Conservation (phyloP, 2,113 vertebrate genomes). For the Xiphias gladius region DNA sequence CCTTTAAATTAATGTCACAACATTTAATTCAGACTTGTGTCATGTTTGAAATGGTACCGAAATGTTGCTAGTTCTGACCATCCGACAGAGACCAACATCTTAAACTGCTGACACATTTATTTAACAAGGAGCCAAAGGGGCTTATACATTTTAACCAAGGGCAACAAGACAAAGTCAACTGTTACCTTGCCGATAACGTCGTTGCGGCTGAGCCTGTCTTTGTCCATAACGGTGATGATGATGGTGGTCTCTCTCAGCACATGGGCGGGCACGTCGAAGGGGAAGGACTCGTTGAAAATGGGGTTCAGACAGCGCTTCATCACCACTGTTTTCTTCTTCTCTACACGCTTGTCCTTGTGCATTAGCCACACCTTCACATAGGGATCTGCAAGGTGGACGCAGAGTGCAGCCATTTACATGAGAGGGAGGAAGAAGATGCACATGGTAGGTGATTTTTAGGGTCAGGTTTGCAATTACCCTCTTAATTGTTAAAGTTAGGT, state of each 20-base stretch:
- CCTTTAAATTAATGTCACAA: neutral
- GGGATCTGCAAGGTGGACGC: constrained; percentile 87
- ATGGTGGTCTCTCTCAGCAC: constrained; percentile 98
- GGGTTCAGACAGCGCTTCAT: constrained; percentile 99
- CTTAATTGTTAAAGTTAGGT: constrained; percentile 64
- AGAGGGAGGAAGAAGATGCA: constrained; percentile 28
- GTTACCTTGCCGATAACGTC: constrained; percentile 98
- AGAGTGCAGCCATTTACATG: constrained; percentile 43
- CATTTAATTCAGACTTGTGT: neutral
- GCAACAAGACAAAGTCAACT: neutral
- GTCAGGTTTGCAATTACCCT: constrained; percentile 76
- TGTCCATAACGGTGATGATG: constrained; percentile 99
- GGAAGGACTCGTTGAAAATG: constrained; percentile 97
- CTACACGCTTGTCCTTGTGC: constrained; percentile 98
- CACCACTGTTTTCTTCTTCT: constrained; percentile 98
- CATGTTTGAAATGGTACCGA: no score
- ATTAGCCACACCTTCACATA: constrained; percentile 99
- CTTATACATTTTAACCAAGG: neutral
- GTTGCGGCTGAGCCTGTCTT: constrained; percentile 97
- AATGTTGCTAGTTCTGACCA: no score
- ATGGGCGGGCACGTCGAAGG: constrained; percentile 97
- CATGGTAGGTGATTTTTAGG: constrained; percentile 42
- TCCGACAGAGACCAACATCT: no score
- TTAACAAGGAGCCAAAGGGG: neutral
- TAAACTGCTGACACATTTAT: neutral